Evolutionary conservation across 2,113 vertebrate genomes (phyloP), one percentile per base, ranked within the genome.

Genomic region (Upupa epops): DNA sequence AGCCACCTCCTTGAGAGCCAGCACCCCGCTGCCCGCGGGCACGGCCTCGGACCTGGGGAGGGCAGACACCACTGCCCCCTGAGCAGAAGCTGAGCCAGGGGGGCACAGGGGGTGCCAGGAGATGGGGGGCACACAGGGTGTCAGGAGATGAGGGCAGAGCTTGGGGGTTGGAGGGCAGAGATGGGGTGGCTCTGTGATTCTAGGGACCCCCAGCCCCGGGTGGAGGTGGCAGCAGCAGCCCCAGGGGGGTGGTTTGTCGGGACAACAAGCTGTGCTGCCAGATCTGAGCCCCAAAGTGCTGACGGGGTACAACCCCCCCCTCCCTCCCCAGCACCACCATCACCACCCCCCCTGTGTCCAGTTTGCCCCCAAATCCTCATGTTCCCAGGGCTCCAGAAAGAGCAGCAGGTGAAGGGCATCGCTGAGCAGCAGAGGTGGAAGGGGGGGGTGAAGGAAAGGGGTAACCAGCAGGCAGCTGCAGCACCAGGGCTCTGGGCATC

Each of bases 1-100:
- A 5, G 78, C 24, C n/a, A 88, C 60, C 3, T 85, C 96, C 65
- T 96, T 86, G 77, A 96, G 91, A 36, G 98, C 96, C 2, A 21
- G 84, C 40, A 32, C 20, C 36, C 89, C 73, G 3, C 76, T 46
- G 29, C 37, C 94, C 22, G 52, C 95, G 5, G 94, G 64, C 22
- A 26, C 4, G 1, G 77, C 70, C 58, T 96, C 90, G 11, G 17
- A 60, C 87, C 98, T 98, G 84, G 9, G 7, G 13, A 14, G 19
- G 32, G 4, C 69, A 69, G 28, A 70, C 34, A 68, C 0, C 2
- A 37, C 36, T 24, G 25, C 59, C 78, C 32, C 71, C 19, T 5
- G 5, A 58, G 45, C 32, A 31, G 32, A 40, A 22, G 4, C 15
- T 1, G 2, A 61, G 5, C 52, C n/a, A n/a, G 40, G 40, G 40